Base-by-base conservation (phyloP, 2,797 vertebrate genomes). In the Podarcis siculus region DNA sequence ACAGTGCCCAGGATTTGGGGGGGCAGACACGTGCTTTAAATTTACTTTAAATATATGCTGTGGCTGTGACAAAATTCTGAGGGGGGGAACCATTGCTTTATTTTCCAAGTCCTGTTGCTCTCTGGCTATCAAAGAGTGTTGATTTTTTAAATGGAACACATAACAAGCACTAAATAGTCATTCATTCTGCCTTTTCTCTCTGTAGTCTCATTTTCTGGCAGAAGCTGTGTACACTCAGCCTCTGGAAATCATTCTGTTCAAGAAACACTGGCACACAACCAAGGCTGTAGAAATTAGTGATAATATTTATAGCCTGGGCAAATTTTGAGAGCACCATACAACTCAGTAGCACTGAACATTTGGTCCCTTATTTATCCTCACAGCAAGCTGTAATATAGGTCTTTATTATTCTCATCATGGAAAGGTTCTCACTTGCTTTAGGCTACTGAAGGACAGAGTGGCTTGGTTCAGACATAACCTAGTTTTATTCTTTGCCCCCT, bases 191-290 rank as follows among this genome's bases (percentile, higher is more conserved):
- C 25, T 86, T 9, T 69, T n/a, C 64, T 27, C 64, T 42, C 49
- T 61, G 9, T 64, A 73, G 27, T 42, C 27, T 79, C 80, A 32
- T 21, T 86, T 12, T 88, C 83, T 32, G 19, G 21, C 2, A 80
- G 32, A 80, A 66, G 15, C 10, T 45, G 10, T 66, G 21, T 27
- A 82, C 79, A 67, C 5, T 69, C 37, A 37, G 3, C 9, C 35
- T n/a, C 89, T 84, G 86, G 30, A 85, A 42, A 76, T 75, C 6
- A 10, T 79, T 89, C 79, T 90, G 42, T 58, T 80, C 58, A 78
- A 89, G 91, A 91, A 0, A 87, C 0, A 42, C 12, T 1, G 82
- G 45, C 37, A 86, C 42, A 73, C 58, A 87, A 66, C 32, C 79
- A 87, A 90, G 66, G 80, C 69, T 82, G 61, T 42, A 58, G 13